Evolutionary conservation across 2,113 vertebrate species (phyloP).

Genomic region (Limnothrissa miodon): DNA sequence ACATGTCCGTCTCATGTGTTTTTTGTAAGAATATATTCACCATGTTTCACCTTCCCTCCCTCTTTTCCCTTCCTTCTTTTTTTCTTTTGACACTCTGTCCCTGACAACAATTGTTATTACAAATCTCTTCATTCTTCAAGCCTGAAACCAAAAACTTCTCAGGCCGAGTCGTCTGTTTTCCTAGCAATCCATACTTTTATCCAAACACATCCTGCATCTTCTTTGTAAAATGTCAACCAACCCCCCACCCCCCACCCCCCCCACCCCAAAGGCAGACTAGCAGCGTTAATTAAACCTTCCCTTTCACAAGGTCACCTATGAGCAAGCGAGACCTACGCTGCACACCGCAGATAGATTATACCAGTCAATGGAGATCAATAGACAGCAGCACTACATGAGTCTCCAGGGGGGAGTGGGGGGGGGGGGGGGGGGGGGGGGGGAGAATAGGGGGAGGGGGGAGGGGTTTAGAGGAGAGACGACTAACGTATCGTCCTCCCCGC

Average conservation of each 20-base stretch:
- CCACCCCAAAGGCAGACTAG: background rate
- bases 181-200: background rate
- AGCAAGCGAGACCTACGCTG: background rate
- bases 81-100: background rate
- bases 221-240: background rate
- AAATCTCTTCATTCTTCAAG: background rate
- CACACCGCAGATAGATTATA: conserved; percentile 16
- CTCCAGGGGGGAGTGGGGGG: conserved; percentile 19
- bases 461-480: too few species aligned
- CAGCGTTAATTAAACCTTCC: conserved; percentile 6
- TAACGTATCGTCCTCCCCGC: conserved; percentile 32
- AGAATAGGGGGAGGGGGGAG: background rate
- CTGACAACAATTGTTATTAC: background rate
- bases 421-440: background rate
- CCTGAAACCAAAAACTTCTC: background rate
- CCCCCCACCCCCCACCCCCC: background rate
- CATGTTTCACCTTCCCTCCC: background rate
- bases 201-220: background rate
- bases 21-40: background rate
- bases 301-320: conserved; percentile 17
- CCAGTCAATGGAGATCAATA: conserved; percentile 38
- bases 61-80: background rate
- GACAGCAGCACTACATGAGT: conserved; percentile 36
- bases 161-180: too few species aligned
- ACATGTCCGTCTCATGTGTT: background rate